Percentiles rank a stretch among this genome's conserved stretches.
These are phyloP conservation scores for Acrossocheilus wenchowensis DNA, from an alignment of 2,797 vertebrate genomes.

Conservation along the genomic window DNA sequence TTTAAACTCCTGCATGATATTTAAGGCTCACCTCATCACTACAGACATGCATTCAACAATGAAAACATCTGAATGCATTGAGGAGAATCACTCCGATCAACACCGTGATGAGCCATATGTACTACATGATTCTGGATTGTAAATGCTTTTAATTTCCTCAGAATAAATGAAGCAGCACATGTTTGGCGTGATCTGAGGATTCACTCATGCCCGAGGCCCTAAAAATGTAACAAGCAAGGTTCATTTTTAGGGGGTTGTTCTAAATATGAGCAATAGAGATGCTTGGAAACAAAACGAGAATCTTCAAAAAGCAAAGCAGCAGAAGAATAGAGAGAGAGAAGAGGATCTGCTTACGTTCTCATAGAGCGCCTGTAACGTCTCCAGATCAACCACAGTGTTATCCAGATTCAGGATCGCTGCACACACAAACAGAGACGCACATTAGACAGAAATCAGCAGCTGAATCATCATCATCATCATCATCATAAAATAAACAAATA, in stretches of 20 bases:
- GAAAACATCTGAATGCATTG: not conserved
- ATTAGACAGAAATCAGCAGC: slow-evolving; percentile 9
- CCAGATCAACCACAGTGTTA: slow-evolving; percentile 94
- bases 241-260: not conserved
- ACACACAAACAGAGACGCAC: not conserved
- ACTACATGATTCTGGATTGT: not conserved
- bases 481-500: not conserved
- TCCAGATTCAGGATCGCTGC: slow-evolving; percentile 95
- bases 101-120: not conserved
- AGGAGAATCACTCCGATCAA: not conserved
- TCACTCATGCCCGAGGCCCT: not conserved
- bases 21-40: not conserved
- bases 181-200: not conserved
- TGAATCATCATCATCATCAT: not conserved
- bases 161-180: not conserved
- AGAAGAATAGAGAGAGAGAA: not conserved
- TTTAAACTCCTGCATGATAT: not conserved
- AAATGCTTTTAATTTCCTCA: not conserved
- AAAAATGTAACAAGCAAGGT: not conserved
- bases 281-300: not conserved
- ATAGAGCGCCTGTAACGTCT: slow-evolving; percentile 96
- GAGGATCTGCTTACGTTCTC: slow-evolving; percentile 87
- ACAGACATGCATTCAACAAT: not conserved
- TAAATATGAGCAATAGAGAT: not conserved
- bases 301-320: not conserved